Evolutionary conservation across 2,113 vertebrate species (phyloP).

Genomic region (Cavia aperea): DNA sequence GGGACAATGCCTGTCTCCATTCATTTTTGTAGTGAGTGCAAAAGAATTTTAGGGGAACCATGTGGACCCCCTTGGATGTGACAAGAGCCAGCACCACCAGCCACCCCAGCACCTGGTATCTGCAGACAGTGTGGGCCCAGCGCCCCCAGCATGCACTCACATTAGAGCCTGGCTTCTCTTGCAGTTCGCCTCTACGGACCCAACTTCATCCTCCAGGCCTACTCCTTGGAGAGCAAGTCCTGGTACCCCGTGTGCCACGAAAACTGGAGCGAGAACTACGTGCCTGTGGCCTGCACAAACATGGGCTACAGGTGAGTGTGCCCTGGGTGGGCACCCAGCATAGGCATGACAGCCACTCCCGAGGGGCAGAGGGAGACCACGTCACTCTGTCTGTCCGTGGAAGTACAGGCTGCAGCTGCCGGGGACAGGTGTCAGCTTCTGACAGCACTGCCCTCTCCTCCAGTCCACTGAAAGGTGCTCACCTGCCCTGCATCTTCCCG

Average conservation of each 20-base stretch:
- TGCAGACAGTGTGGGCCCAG: fast-evolving
- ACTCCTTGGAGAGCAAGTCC: conserved; percentile 68
- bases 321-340: fast-evolving
- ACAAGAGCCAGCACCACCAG: fast-evolving
- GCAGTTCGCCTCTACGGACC: conserved; percentile 79
- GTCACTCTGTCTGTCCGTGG: fast-evolving
- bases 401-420: fast-evolving
- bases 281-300: conserved; percentile 69
- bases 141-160: background rate
- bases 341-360: fast-evolving
- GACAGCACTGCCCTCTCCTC: background rate
- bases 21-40: background rate
- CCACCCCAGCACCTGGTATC: fast-evolving
- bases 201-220: conserved; percentile 77
- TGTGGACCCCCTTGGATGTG: fast-evolving
- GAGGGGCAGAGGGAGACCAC: fast-evolving
- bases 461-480: background rate
- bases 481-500: background rate
- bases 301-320: conserved; percentile 79
- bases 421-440: background rate
- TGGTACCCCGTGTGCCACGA: conserved; percentile 79
- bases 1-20: fast-evolving
- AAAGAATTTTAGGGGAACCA: background rate
- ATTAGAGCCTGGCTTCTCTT: background rate
- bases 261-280: conserved; percentile 72